Percentiles rank a stretch among this genome's conserved stretches.
Conservation (phyloP, 2,113 vertebrate species). For the Calonectris borealis region DNA sequence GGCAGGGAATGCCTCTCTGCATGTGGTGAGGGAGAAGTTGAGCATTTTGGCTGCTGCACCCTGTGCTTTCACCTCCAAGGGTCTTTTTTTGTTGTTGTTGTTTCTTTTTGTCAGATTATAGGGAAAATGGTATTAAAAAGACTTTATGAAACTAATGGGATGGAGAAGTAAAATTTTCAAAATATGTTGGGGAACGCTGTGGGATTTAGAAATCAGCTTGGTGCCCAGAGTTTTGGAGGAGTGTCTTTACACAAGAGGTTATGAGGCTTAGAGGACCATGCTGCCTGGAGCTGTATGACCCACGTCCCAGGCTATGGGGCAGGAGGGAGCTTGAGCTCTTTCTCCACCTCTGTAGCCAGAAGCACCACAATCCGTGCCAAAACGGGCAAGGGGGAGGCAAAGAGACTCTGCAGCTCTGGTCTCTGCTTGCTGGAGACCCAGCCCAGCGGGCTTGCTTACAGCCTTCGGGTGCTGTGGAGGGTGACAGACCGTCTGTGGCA, state of each 20-base stretch:
- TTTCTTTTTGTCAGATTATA: not conserved
- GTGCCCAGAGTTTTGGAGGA: not conserved
- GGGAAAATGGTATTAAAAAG: not conserved
- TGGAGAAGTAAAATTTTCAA: not conserved
- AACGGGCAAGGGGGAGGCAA: not conserved
- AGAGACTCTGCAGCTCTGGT: not conserved
- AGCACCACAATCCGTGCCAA: fast-evolving
- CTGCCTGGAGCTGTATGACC: not conserved
- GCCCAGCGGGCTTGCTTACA: not conserved
- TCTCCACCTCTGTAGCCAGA: too few relatives aligned
- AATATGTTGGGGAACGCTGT: not conserved
- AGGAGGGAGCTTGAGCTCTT: not conserved
- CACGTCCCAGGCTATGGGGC: not conserved
- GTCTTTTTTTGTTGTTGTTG: too few relatives aligned
- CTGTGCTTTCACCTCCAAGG: not conserved
- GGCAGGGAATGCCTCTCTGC: not conserved
- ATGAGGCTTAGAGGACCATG: not conserved
- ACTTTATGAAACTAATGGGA: not conserved
- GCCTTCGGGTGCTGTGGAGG: not conserved
- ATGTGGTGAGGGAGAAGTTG: not conserved
- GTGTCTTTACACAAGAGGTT: not conserved
- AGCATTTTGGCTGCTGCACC: not conserved
- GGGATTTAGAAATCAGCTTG: not conserved
- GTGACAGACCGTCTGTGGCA: not conserved
- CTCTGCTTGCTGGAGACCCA: not conserved